phyloP scores from a whole-genome alignment of 1,140 invertebrate species.

The Lysiphlebus fabarum region DNA sequence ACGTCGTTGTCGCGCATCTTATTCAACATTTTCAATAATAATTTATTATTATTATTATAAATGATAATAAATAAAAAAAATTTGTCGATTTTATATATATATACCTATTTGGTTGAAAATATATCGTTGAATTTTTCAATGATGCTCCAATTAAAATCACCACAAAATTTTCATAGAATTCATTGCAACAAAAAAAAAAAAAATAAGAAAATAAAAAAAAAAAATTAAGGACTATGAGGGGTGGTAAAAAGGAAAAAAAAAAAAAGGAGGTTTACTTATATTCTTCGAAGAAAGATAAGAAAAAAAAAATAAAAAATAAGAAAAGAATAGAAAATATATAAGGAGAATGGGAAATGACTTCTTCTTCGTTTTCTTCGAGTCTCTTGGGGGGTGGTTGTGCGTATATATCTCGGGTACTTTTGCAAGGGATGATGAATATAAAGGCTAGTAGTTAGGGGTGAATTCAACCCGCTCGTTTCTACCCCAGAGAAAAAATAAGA shows the following conservation, averaged over 20 bases:
- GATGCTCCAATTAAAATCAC: too few relatives aligned
- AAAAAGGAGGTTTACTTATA: background rate
- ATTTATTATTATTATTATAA: too few relatives aligned
- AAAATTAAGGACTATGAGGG: too few relatives aligned
- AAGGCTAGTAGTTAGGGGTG: constrained; percentile 31
- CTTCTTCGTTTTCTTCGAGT: background rate
- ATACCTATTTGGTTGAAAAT: too few relatives aligned
- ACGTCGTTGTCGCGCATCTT: background rate
- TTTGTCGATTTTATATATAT: too few relatives aligned
- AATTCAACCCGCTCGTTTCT: constrained; percentile 30
- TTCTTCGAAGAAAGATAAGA: background rate
- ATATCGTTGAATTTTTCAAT: too few relatives aligned
- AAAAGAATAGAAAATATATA: too few relatives aligned
- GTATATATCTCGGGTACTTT: background rate
- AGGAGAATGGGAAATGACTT: constrained; percentile 4
- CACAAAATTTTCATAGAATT: too few relatives aligned
- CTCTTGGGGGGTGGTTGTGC: constrained; percentile 14
- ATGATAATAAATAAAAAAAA: too few relatives aligned
- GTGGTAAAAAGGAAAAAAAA: background rate
- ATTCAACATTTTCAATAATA: too few relatives aligned
- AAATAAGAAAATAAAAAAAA: too few relatives aligned
- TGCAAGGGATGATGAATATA: constrained; percentile 30
- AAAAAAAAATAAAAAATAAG: constrained; percentile 1
- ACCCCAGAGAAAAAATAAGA: constrained; percentile 21
- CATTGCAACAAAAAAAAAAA: too few relatives aligned